Percentiles rank a stretch among this genome's conserved stretches.
These are phyloP conservation scores for Chloroclystis v-ata DNA, from an alignment of 2,888 invertebrate species.

Conservation along the genomic window DNA sequence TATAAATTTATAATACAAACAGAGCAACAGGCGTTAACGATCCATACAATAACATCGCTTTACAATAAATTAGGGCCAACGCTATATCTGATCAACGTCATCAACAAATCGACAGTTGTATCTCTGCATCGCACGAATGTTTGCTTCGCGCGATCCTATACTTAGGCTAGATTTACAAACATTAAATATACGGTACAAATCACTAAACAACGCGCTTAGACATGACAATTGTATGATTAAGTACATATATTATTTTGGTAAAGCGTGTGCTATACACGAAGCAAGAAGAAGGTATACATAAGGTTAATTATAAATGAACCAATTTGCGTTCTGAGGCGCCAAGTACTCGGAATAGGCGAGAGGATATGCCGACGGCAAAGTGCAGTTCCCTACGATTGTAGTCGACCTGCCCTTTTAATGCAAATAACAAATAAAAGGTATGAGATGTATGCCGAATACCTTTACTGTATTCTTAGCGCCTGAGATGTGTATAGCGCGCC, in stretches of 20 bases:
- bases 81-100: too few relatives aligned
- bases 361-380: too few relatives aligned
- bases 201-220: conserved; percentile 15
- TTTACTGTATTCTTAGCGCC: too few relatives aligned
- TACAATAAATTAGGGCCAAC: conserved; percentile 11
- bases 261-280: neutral
- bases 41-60: conserved; percentile 31
- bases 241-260: conserved; percentile 16
- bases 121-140: conserved; percentile 24
- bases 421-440: too few relatives aligned
- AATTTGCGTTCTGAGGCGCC: too few relatives aligned
- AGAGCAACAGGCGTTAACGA: conserved; percentile 31
- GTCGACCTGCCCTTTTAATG: too few relatives aligned
- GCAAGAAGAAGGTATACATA: neutral
- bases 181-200: conserved; percentile 12
- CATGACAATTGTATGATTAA: conserved; percentile 14
- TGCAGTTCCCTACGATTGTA: too few relatives aligned
- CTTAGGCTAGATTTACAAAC: conserved; percentile 8
- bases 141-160: conserved; percentile 24
- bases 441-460: too few relatives aligned
- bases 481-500: too few relatives aligned
- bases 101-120: too few relatives aligned
- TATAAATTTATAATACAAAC: conserved; percentile 40
- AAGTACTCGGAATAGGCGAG: too few relatives aligned
- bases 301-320: neutral